Percentiles rank a stretch among this genome's conserved stretches.
These are phyloP conservation scores for Bubo scandiacus DNA, from an alignment of 2,113 vertebrate genomes.

Conservation along the genomic window DNA sequence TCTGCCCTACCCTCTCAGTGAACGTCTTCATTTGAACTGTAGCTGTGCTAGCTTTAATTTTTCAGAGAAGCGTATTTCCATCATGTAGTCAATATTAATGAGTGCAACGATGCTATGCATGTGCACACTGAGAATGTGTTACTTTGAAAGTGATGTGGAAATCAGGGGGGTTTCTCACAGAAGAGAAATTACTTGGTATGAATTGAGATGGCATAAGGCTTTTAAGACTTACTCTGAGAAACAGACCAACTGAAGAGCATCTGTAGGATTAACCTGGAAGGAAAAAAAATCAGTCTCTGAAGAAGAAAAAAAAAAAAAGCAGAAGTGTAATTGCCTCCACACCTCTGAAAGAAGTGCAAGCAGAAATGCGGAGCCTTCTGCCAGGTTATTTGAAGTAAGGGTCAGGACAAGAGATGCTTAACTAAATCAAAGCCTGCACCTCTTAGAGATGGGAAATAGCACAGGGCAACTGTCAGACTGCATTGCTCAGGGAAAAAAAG, in stretches of 20 bases:
- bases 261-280: not conserved
- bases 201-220: not conserved
- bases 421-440: not conserved
- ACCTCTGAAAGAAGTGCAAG: not conserved
- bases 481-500: not conserved
- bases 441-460: not conserved
- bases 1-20: not conserved
- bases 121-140: not conserved
- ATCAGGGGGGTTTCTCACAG: not conserved
- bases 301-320: not conserved
- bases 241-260: not conserved
- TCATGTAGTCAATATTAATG: not conserved
- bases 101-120: not conserved
- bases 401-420: not conserved
- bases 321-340: not conserved
- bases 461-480: not conserved
- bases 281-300: not conserved
- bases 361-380: not conserved
- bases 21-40: not conserved
- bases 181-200: not conserved
- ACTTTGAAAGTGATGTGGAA: not conserved
- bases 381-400: not conserved
- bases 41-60: not conserved
- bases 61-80: not conserved
- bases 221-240: not conserved